A percentile compares a stretch with the other conserved stretches of the same genome.
These are phyloP conservation scores for Thalassoma bifasciatum DNA, from an alignment of 2,113 vertebrate genomes.

Conservation along the genomic window DNA sequence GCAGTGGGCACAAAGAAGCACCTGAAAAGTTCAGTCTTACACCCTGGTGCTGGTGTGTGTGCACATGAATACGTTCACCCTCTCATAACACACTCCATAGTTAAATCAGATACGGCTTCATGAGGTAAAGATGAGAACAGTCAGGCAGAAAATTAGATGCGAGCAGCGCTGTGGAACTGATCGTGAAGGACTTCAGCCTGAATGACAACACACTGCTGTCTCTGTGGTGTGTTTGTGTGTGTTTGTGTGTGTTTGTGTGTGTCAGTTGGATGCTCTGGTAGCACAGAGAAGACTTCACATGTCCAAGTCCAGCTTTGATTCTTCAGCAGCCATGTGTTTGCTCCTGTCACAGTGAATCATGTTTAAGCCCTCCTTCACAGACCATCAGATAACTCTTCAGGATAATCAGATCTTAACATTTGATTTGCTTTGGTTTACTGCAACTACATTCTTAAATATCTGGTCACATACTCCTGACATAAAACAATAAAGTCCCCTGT, in stretches of 20 bases:
- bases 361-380: background rate
- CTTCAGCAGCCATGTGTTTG: background rate
- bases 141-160: conserved; percentile 26
- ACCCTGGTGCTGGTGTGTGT: too few species aligned
- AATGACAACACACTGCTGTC: conserved; percentile 11
- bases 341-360: background rate
- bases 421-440: background rate
- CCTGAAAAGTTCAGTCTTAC: too few species aligned
- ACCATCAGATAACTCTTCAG: background rate
- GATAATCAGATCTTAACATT: background rate
- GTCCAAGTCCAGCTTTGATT: conserved; percentile 6
- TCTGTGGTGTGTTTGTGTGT: conserved; percentile 15
- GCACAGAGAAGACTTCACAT: background rate
- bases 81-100: background rate
- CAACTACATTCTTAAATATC: background rate
- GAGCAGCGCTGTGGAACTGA: conserved; percentile 28
- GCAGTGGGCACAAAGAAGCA: too few species aligned
- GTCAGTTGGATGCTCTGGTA: conserved; percentile 12
- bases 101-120: conserved; percentile 16
- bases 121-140: conserved; percentile 16
- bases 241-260: conserved; percentile 9
- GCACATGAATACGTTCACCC: background rate
- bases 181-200: conserved; percentile 19
- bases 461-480: background rate
- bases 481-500: background rate